Percentiles rank a stretch among this genome's conserved stretches.
These are phyloP conservation scores for Cristatella mucedo DNA, from an alignment of 2,888 invertebrate genomes.

Conservation along the genomic window DNA sequence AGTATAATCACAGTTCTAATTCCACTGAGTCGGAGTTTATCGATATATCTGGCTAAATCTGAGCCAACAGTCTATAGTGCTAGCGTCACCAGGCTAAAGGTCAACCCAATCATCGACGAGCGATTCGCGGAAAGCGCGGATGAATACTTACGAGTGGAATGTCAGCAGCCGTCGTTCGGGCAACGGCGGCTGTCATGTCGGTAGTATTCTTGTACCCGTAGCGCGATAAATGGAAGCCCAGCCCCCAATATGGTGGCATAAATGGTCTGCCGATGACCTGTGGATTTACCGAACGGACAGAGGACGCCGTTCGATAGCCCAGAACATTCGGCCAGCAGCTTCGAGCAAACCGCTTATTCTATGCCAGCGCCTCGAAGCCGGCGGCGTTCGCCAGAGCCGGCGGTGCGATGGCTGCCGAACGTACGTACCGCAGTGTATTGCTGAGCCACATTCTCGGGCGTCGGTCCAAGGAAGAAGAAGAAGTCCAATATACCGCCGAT, in stretches of 20 bases:
- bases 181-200: slow-evolving; percentile 25
- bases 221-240: slow-evolving; percentile 73
- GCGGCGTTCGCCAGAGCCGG: slow-evolving; percentile 9
- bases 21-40: slow-evolving; percentile 1
- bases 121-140: background rate
- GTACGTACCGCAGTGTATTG: slow-evolving; percentile 30
- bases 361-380: background rate
- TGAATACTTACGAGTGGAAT: slow-evolving; percentile 27
- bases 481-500: slow-evolving; percentile 68
- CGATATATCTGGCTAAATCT: slow-evolving; percentile 9
- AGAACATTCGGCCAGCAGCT: background rate
- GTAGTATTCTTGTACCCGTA: slow-evolving; percentile 37
- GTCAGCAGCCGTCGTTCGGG: slow-evolving; percentile 21
- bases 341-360: background rate
- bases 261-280: slow-evolving; percentile 52
- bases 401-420: no score
- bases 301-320: no score
- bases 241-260: slow-evolving; percentile 71
- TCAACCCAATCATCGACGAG: no score
- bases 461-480: slow-evolving; percentile 59
- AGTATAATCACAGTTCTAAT: slow-evolving; percentile 10
- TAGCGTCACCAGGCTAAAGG: no score
- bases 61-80: no score
- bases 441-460: slow-evolving; percentile 45
- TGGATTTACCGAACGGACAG: no score